Evolutionary conservation across 2,113 vertebrate genomes (phyloP).

Genomic region (Ramphastos sulfuratus): DNA sequence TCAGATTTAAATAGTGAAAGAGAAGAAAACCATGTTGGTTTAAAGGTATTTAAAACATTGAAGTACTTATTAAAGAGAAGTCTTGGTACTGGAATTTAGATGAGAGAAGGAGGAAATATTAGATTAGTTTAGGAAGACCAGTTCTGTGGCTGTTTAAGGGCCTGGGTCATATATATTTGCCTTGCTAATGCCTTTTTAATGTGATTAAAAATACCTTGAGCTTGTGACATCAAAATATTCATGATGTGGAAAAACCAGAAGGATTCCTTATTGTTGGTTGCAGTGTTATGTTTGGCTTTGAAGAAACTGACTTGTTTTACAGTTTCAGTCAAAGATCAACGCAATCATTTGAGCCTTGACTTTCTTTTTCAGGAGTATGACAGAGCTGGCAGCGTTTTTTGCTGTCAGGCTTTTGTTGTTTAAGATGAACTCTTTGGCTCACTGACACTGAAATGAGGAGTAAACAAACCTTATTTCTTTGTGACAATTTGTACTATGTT

Average conservation of each 20-base stretch:
- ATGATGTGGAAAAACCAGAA: neutral
- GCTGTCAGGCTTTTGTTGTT: slow-evolving; percentile 58
- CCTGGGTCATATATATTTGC: neutral
- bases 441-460: slow-evolving; percentile 31
- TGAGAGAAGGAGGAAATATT: neutral
- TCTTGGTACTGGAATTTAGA: neutral
- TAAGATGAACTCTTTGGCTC: slow-evolving; percentile 37
- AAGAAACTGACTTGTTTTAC: slow-evolving; percentile 48
- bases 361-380: slow-evolving; percentile 40
- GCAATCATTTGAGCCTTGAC: slow-evolving; percentile 38
- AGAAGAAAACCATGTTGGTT: neutral
- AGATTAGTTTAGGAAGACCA: neutral
- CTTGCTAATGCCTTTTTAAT: neutral
- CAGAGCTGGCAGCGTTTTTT: neutral
- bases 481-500: slow-evolving; percentile 16
- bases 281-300: slow-evolving; percentile 24
- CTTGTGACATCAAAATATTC: neutral
- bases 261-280: slow-evolving; percentile 5
- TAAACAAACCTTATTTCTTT: slow-evolving; percentile 53
- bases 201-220: neutral
- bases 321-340: slow-evolving; percentile 51
- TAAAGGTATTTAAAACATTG: neutral
- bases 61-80: neutral
- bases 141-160: neutral
- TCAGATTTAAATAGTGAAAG: neutral